Percentiles rank a stretch among this genome's conserved stretches.
These are phyloP conservation scores for Brienomyrus longianalis DNA, from an alignment of 2,113 vertebrate species.

Conservation along the genomic window DNA sequence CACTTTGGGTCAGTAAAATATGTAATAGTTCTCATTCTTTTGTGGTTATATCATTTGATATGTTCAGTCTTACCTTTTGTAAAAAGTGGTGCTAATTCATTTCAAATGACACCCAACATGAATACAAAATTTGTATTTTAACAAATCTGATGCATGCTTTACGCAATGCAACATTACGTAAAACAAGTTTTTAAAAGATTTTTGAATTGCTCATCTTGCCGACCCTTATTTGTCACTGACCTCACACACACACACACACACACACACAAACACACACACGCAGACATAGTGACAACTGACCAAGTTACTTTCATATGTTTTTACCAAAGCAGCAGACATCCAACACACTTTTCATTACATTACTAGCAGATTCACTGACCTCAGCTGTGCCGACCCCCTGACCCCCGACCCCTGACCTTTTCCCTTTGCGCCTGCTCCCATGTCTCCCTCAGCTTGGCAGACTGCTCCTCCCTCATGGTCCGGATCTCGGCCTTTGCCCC, in stretches of 20 bases:
- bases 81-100: neutral
- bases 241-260: neutral
- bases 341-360: neutral
- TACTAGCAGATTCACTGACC: neutral
- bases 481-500: slow-evolving; percentile 40
- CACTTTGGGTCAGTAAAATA: neutral
- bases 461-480: slow-evolving; percentile 37
- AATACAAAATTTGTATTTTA: neutral
- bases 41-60: neutral
- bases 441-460: slow-evolving; percentile 28
- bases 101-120: neutral
- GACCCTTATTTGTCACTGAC: neutral
- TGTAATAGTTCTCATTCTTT: neutral
- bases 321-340: neutral
- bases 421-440: slow-evolving; percentile 31
- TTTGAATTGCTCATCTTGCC: neutral
- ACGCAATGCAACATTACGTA: too few relatives aligned
- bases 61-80: neutral
- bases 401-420: slow-evolving; percentile 31
- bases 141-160: neutral
- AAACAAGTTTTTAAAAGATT: neutral
- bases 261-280: neutral
- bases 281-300: neutral
- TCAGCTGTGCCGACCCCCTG: neutral
- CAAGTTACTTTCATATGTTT: neutral